Conservation (phyloP, 2,888 invertebrate genomes). For the Pheosia gnoma region DNA sequence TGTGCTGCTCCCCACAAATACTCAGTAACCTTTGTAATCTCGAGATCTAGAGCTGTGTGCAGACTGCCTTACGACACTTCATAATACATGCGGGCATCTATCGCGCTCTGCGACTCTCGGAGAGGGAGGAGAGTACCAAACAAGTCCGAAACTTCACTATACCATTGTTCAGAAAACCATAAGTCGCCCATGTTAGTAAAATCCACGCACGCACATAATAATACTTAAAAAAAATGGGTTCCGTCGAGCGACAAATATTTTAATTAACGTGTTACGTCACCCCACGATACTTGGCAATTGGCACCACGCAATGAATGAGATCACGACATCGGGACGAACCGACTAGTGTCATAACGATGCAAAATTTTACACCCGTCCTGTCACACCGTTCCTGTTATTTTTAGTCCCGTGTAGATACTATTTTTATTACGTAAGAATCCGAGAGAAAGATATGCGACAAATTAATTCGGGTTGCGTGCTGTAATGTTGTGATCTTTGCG, state of each 20-base stretch:
- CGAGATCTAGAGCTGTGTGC: slow-evolving; percentile 50
- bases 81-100: background rate
- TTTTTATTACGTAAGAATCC: background rate
- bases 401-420: slow-evolving; percentile 10
- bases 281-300: slow-evolving; percentile 35
- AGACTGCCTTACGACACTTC: slow-evolving; percentile 40
- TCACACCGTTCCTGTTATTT: slow-evolving; percentile 10
- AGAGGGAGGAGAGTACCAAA: background rate
- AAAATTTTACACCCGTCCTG: slow-evolving; percentile 29
- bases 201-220: background rate
- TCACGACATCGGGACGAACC: slow-evolving; percentile 27
- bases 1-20: slow-evolving; percentile 64
- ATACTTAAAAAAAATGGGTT: background rate
- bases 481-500: background rate
- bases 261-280: slow-evolving; percentile 34
- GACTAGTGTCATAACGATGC: slow-evolving; percentile 32
- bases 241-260: slow-evolving; percentile 6
- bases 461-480: background rate
- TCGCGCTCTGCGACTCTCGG: background rate
- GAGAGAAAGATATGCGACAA: background rate
- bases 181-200: background rate
- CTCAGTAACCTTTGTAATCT: slow-evolving; percentile 62
- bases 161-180: no score
- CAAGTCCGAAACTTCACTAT: background rate
- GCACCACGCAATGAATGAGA: slow-evolving; percentile 39